These are phyloP conservation scores for Cyanoderma ruficeps DNA, from an alignment of 2,113 vertebrate species.

Conservation along the genomic window DNA sequence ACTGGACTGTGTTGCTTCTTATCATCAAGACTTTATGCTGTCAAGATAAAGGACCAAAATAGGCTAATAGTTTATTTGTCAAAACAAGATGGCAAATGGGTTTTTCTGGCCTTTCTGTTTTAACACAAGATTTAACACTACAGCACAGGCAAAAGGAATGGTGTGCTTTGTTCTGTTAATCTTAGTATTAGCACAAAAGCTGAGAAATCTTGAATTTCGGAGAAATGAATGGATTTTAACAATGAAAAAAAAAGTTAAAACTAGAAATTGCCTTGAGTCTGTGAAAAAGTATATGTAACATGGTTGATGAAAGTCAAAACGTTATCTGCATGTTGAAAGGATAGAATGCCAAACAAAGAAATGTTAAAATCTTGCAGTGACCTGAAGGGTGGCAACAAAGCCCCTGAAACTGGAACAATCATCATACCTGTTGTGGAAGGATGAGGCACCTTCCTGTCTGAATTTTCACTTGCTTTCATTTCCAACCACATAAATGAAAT, in stretches of 20 bases:
- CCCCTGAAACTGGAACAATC: not conserved
- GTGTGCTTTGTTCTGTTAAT: not conserved
- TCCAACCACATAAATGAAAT: not conserved
- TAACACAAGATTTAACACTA: not conserved
- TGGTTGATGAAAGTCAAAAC: not conserved
- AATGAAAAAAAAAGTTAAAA: not conserved
- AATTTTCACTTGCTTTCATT: not conserved
- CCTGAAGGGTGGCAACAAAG: not conserved
- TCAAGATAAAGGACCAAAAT: not conserved
- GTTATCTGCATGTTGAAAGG: not conserved
- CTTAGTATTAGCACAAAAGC: not conserved
- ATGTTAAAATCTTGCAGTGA: not conserved
- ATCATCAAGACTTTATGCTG: not conserved
- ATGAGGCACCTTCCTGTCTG: not conserved
- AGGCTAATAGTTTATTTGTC: not conserved
- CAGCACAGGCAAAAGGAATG: not conserved
- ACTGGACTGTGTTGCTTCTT: not conserved
- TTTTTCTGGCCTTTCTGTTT: not conserved
- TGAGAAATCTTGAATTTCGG: not conserved
- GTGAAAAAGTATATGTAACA: not conserved
- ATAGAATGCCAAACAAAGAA: not conserved
- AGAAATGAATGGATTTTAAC: not conserved
- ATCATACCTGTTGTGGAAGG: not conserved
- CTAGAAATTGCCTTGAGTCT: not conserved
- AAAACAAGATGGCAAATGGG: not conserved